phyloP scores from a whole-genome alignment of 92 coral and sea anemone genomes.

The Actinernus sp. region DNA sequence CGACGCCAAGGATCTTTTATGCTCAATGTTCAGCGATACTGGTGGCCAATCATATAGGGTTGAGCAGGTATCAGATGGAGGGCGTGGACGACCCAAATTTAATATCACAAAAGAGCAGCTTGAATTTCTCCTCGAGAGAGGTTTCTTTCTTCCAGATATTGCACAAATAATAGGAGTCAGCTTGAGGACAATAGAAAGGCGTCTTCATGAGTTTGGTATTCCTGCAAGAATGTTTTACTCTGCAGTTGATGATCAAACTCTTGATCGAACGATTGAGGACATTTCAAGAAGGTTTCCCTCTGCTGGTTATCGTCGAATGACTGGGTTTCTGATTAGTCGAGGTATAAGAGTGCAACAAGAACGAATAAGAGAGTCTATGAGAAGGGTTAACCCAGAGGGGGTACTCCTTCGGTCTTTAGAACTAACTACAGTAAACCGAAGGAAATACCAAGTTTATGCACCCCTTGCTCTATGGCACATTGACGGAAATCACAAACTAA shows the following conservation, averaged over 20 bases:
- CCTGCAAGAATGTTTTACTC: slow-evolving; percentile 11
- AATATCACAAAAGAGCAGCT: slow-evolving; percentile 47
- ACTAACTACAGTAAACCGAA: not conserved
- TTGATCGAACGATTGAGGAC: slow-evolving; percentile 22
- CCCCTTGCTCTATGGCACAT: slow-evolving; percentile 11
- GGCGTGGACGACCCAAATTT: slow-evolving; percentile 54
- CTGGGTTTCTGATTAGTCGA: slow-evolving; percentile 15
- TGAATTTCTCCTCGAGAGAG: slow-evolving; percentile 37
- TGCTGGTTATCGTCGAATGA: slow-evolving; percentile 13
- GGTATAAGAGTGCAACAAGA: slow-evolving; percentile 10
- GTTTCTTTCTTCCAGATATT: slow-evolving; percentile 44
- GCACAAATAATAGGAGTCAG: slow-evolving; percentile 36
- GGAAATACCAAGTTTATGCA: slow-evolving; percentile 4
- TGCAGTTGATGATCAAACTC: slow-evolving; percentile 42
- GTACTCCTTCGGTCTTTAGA: slow-evolving; percentile 15
- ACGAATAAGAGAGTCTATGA: no score
- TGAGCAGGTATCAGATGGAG: slow-evolving; percentile 34
- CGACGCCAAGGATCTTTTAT: slow-evolving; percentile 25
- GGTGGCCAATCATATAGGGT: slow-evolving; percentile 10
- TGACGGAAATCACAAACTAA: not conserved
- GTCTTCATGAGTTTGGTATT: slow-evolving; percentile 31
- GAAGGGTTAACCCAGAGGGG: no score
- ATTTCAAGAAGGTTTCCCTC: slow-evolving; percentile 20
- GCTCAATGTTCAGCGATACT: not conserved
- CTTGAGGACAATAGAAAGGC: slow-evolving; percentile 48